These are phyloP conservation scores for Pachliopta kotzebuea DNA, from an alignment of 2,888 invertebrate genomes.

Conservation along the genomic window DNA sequence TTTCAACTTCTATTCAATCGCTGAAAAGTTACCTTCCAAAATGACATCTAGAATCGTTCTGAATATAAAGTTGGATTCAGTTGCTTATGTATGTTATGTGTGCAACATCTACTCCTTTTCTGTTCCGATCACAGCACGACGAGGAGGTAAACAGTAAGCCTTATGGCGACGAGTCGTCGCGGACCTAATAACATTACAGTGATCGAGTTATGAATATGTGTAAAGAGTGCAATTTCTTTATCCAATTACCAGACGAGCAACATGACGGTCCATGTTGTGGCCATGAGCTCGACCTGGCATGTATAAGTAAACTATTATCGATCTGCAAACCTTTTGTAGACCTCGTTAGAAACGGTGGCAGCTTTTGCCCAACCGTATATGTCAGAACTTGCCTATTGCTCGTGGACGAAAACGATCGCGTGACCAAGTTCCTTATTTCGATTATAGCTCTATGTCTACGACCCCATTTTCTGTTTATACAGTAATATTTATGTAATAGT, in stretches of 20 bases:
- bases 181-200: slow-evolving; percentile 11
- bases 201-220: slow-evolving; percentile 22
- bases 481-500: slow-evolving; percentile 51
- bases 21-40: background rate
- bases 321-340: slow-evolving; percentile 46
- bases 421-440: slow-evolving; percentile 69
- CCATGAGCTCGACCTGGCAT: slow-evolving; percentile 39
- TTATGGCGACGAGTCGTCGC: slow-evolving; percentile 6
- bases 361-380: slow-evolving; percentile 30
- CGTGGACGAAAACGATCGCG: slow-evolving; percentile 53
- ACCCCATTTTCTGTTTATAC: slow-evolving; percentile 58
- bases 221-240: slow-evolving; percentile 18
- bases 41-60: background rate
- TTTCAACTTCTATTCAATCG: background rate
- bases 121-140: background rate
- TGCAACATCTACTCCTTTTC: background rate
- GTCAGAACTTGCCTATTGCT: slow-evolving; percentile 34
- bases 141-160: background rate
- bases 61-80: background rate
- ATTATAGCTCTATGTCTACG: slow-evolving; percentile 58
- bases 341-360: slow-evolving; percentile 34
- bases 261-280: background rate
- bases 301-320: slow-evolving; percentile 66
- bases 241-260: slow-evolving; percentile 20
- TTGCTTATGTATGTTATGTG: background rate